Evolutionary conservation across 53 echinoderm and acorn worm species (phyloP).

Genomic region (Pentamera pediparva): DNA sequence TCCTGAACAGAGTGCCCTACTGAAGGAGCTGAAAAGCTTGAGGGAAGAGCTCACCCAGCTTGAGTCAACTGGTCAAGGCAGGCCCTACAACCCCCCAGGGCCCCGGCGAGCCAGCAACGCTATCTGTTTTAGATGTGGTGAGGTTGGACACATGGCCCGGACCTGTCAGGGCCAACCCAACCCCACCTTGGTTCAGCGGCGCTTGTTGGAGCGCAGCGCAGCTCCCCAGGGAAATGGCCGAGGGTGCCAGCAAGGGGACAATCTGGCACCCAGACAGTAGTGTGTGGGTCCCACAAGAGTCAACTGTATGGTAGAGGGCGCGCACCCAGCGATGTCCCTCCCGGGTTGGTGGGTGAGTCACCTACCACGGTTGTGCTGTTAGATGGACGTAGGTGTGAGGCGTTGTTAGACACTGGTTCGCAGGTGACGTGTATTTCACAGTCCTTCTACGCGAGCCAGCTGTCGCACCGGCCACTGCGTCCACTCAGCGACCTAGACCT

Average conservation of each 20-base stretch:
- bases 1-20: not conserved
- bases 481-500: conserved; percentile 38
- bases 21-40: not conserved
- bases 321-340: not conserved
- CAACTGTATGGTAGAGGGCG: not conserved
- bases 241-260: conserved; percentile 41
- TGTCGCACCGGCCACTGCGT: conserved; percentile 20
- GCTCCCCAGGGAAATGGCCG: conserved; percentile 31
- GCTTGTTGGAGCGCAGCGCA: conserved; percentile 12
- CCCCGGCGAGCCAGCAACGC: not conserved
- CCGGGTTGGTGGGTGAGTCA: conserved; percentile 32
- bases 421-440: conserved; percentile 45
- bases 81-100: not conserved
- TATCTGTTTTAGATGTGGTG: conserved; percentile 50
- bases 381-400: conserved; percentile 13
- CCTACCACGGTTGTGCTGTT: conserved; percentile 13
- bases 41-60: not conserved
- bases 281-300: not conserved
- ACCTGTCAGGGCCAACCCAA: conserved; percentile 25
- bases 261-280: conserved; percentile 16
- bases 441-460: conserved; percentile 16
- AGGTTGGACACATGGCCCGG: conserved; percentile 26
- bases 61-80: not conserved
- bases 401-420: conserved; percentile 58
- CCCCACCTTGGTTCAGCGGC: conserved; percentile 24